Conservation (phyloP, 2,797 vertebrate species). For the Uromys caudimaculatus region DNA sequence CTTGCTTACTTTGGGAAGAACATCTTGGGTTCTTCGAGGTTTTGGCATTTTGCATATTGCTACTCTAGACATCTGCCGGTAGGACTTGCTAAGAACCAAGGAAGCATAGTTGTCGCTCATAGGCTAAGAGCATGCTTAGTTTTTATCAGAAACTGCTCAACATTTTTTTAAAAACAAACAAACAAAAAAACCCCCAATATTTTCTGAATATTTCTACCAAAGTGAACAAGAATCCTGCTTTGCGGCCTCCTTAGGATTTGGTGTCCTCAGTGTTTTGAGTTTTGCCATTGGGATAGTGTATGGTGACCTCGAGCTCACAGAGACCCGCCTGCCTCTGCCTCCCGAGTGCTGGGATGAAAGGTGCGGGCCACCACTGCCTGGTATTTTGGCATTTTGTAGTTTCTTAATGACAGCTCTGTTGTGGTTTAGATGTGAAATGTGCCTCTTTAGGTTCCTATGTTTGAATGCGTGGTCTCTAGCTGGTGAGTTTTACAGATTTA, state of each 20-base stretch:
- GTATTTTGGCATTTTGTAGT: background rate
- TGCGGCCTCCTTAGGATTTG: background rate
- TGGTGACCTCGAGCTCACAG: background rate
- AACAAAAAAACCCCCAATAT: background rate
- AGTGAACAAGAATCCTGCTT: background rate
- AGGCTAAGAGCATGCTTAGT: background rate
- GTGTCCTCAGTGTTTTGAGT: background rate
- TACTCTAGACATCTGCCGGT: background rate
- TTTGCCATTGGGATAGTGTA: background rate
- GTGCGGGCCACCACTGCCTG: background rate
- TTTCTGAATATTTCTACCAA: background rate
- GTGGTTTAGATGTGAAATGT: background rate
- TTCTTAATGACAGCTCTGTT: background rate
- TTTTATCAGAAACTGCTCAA: conserved; percentile 2
- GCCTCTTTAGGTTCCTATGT: background rate
- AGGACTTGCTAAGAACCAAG: background rate
- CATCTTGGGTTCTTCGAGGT: background rate
- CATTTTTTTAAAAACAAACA: background rate
- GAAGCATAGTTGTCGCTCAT: background rate
- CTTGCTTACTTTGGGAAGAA: background rate
- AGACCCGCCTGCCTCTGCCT: background rate
- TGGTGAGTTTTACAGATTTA: background rate
- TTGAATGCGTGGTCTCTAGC: background rate
- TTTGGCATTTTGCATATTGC: background rate
- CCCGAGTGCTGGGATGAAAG: background rate